Base-by-base conservation (phyloP, 2,797 vertebrate genomes). In the Nannoperca australis region DNA sequence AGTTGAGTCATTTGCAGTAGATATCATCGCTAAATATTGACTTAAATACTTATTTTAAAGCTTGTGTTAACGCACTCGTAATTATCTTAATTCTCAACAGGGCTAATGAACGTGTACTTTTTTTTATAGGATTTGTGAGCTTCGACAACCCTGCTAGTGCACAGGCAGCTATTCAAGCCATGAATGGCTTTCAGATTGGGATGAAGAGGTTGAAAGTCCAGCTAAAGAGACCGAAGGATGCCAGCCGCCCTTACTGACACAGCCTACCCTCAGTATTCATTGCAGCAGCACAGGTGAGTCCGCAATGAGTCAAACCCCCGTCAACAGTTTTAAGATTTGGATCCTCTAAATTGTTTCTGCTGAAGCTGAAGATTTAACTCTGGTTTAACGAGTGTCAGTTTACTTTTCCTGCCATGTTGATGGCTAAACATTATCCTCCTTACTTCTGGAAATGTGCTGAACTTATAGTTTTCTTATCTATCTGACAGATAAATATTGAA, bases 121-220 rank as follows among this genome's bases (percentile, higher is more conserved):
- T 22, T 50, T 69, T 40, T 68, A 0, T 93, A 99, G 98, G 98
- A 80, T 99, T 99, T 80, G 98, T 99, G 93, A 99, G 98, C 93
- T 99, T 99, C 77, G 98, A 99, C 95, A 99, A 99, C 96, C 98
- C 98, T 0, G 96, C 97, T 85, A 99, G 98, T 71, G 98, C 98
- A 63, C 98, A 99, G 93, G 96, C 97, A 62, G 98, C 98, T 90
- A 99, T 99, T 92, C 98, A 99, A 91, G 97, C 98, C 93, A 99
- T 99, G 98, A 99, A 99, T n/a, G 98, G 98, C 92, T 99, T 99
- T 94, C 98, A 99, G 94, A 97, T 99, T 34, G 98, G 98, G 70
- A 99, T 97, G 97, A 99, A 99, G 90, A 96, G 98, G 89, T 97
- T 99, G 95, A 99, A 99, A 95, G 98, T 99, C 27, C 98, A 99